Conservation (phyloP, 2,797 vertebrate genomes). For the Crocodylus rhombifer region DNA sequence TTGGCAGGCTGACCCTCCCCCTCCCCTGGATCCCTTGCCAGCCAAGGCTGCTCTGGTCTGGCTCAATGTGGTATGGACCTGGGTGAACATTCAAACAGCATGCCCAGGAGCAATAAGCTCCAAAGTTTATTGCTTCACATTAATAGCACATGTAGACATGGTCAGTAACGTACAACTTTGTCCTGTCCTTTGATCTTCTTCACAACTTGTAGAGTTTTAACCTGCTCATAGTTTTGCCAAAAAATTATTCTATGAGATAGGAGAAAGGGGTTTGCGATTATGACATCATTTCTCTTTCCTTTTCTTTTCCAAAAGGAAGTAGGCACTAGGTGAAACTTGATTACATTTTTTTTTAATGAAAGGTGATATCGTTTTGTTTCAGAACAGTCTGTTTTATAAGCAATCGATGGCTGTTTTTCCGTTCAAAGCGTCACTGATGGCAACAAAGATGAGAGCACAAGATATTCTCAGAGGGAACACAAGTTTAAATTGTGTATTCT, state of each 20-base stretch:
- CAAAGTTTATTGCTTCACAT: no score
- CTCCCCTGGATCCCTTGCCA: no score
- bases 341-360: background rate
- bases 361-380: constrained; percentile 17
- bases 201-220: background rate
- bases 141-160: no score
- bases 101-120: no score
- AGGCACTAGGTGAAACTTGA: background rate
- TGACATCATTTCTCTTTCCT: constrained; percentile 19
- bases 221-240: background rate
- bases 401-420: background rate
- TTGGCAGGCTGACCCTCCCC: no score
- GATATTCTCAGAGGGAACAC: background rate
- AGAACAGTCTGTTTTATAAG: background rate
- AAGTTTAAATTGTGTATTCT: background rate
- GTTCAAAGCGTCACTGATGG: background rate
- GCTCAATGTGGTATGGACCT: no score
- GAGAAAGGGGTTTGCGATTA: background rate
- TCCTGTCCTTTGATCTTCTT: background rate
- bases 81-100: no score
- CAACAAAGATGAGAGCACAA: background rate
- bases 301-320: constrained; percentile 26
- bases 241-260: background rate
- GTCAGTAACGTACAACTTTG: background rate
- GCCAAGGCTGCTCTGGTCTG: no score